These are phyloP conservation scores for Cephalophus harveyi DNA, from an alignment of 2,113 vertebrate genomes.

Conservation along the genomic window DNA sequence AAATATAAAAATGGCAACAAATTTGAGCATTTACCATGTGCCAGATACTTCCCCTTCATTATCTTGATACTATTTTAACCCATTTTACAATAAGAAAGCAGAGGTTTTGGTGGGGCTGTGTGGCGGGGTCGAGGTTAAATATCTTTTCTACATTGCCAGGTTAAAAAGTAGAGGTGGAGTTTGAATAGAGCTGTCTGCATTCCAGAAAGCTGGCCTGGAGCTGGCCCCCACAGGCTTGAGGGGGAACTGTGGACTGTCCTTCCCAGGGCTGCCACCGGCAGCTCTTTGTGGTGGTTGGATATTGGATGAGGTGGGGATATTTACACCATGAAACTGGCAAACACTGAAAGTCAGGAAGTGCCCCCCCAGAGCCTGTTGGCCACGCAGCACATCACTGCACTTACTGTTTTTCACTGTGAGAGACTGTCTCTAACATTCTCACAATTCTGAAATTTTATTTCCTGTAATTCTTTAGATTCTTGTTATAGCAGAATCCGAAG, in stretches of 20 bases:
- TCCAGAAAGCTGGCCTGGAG: background rate
- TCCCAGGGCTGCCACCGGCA: background rate
- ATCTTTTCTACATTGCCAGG: background rate
- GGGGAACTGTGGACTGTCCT: accelerated
- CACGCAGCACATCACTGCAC: background rate
- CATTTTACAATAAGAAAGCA: background rate
- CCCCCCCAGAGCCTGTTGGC: background rate
- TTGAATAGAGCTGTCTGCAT: background rate
- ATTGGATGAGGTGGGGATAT: background rate
- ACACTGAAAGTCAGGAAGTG: background rate
- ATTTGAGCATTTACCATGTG: background rate
- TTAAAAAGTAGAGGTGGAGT: background rate
- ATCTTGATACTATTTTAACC: background rate
- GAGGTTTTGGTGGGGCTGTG: background rate
- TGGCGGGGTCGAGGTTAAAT: background rate
- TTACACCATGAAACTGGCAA: background rate
- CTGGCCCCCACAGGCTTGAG: background rate
- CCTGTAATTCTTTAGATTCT: slow-evolving; percentile 76
- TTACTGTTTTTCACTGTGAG: background rate
- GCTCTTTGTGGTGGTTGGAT: background rate
- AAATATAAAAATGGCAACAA: background rate
- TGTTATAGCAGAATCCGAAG: slow-evolving; percentile 79
- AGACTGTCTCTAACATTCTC: background rate
- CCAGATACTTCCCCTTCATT: background rate
- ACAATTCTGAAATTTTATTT: background rate